These are phyloP conservation scores for Eristalis pertinax DNA, from an alignment of 2,888 invertebrate genomes.

Conservation along the genomic window DNA sequence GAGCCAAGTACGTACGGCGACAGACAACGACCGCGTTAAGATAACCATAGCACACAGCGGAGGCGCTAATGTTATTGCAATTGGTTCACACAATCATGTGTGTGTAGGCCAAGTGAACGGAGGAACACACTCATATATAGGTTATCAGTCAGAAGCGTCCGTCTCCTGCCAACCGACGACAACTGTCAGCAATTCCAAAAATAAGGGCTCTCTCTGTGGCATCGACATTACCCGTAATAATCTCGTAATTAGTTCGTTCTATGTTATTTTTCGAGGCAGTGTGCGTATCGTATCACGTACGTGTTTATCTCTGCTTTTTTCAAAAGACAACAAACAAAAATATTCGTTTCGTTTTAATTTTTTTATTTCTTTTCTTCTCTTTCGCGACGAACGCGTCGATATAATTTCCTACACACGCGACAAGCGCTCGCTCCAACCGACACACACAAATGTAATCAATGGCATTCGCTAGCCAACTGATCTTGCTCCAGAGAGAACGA, in stretches of 20 bases:
- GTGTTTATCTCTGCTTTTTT: slow-evolving; percentile 20
- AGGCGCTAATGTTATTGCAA: slow-evolving; percentile 55
- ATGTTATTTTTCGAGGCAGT: slow-evolving; percentile 37
- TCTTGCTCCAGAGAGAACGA: slow-evolving; percentile 62
- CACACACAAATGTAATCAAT: slow-evolving; percentile 58
- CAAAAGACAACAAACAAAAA: slow-evolving; percentile 29
- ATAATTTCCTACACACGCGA: slow-evolving; percentile 26
- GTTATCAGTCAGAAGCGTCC: slow-evolving; percentile 56
- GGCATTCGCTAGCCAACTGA: slow-evolving; percentile 68
- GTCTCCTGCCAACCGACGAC: slow-evolving; percentile 30
- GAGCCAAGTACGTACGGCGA: slow-evolving; percentile 14
- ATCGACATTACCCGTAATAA: slow-evolving; percentile 49
- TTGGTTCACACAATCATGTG: background rate
- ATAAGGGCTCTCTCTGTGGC: slow-evolving; percentile 28
- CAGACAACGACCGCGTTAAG: slow-evolving; percentile 46
- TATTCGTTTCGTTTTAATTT: slow-evolving; percentile 10
- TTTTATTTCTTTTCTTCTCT: slow-evolving; percentile 2
- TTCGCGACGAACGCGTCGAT: slow-evolving; percentile 49
- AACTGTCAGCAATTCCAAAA: slow-evolving; percentile 17
- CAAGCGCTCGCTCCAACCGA: slow-evolving; percentile 30
- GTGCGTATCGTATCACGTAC: slow-evolving; percentile 17
- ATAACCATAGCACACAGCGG: slow-evolving; percentile 50
- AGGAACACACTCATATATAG: slow-evolving; percentile 46
- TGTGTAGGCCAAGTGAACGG: slow-evolving; percentile 17
- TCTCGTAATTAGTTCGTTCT: slow-evolving; percentile 63